phyloP scores from a whole-genome alignment of 2,888 invertebrate species.

The Coelogynopora nodosa region DNA sequence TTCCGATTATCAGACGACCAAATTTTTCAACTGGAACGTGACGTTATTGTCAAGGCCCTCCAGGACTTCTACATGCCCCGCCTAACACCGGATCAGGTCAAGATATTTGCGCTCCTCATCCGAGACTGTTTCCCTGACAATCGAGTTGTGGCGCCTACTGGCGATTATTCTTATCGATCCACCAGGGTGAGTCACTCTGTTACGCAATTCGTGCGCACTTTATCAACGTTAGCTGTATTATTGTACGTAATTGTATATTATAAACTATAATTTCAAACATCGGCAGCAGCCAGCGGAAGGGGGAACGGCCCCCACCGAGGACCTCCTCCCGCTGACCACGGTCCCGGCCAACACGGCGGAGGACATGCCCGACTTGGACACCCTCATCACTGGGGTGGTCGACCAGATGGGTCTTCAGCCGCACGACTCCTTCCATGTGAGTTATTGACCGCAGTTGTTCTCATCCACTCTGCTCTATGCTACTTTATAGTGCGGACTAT shows the following conservation, averaged over 20 bases:
- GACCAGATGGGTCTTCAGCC: neutral
- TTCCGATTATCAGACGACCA: neutral
- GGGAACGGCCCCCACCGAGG: neutral
- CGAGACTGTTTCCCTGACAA: neutral
- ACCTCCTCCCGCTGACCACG: neutral
- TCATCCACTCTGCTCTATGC: too few species aligned
- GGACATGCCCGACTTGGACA: neutral
- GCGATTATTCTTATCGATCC: neutral
- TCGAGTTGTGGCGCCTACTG: neutral
- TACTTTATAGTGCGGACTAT: too few species aligned
- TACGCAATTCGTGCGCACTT: too few species aligned
- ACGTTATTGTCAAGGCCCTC: constrained; percentile 10
- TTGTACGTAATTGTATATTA: too few species aligned
- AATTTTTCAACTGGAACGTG: neutral
- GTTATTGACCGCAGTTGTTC: neutral
- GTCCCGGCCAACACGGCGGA: neutral
- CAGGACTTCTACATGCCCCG: constrained; percentile 1
- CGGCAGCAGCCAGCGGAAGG: too few species aligned
- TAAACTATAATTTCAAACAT: too few species aligned
- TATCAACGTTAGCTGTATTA: too few species aligned
- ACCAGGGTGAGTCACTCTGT: too few species aligned
- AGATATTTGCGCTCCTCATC: neutral
- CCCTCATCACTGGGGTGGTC: neutral
- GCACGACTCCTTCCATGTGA: neutral
- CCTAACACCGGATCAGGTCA: neutral